Conservation (phyloP, 2,113 vertebrate species). For the Suncus etruscus region DNA sequence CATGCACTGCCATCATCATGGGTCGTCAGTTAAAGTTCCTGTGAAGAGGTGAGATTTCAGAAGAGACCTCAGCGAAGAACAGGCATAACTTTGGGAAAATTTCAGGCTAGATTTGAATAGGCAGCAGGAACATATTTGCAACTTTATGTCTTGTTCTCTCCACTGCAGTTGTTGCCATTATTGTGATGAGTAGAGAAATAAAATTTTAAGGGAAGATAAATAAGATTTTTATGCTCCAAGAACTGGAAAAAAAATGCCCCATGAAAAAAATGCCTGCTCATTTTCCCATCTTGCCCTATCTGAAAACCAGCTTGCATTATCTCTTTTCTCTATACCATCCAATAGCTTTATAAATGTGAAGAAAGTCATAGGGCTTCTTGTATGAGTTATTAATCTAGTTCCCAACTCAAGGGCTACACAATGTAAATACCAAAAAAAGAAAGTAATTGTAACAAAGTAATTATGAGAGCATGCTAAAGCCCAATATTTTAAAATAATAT, state of each 20-base stretch:
- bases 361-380: not conserved
- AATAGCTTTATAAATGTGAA: not conserved
- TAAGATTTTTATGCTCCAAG: not conserved
- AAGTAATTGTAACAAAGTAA: too few species aligned
- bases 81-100: not conserved
- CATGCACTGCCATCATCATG: rapidly evolving
- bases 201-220: not conserved
- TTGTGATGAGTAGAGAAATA: rapidly evolving
- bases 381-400: not conserved
- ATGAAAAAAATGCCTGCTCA: not conserved
- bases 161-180: not conserved
- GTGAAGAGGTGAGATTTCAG: not conserved
- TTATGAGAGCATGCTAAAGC: not conserved
- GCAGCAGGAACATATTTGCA: not conserved
- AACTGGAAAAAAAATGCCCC: not conserved
- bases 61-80: not conserved
- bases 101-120: not conserved
- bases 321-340: not conserved
- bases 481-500: not conserved
- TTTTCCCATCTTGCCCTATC: not conserved
- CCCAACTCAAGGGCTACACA: not conserved
- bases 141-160: not conserved
- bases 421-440: too few species aligned
- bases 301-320: not conserved
- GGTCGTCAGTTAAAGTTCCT: not conserved